These are phyloP conservation scores for Oreochromis tanganicae DNA, from an alignment of 2,113 vertebrate species.

Conservation along the genomic window DNA sequence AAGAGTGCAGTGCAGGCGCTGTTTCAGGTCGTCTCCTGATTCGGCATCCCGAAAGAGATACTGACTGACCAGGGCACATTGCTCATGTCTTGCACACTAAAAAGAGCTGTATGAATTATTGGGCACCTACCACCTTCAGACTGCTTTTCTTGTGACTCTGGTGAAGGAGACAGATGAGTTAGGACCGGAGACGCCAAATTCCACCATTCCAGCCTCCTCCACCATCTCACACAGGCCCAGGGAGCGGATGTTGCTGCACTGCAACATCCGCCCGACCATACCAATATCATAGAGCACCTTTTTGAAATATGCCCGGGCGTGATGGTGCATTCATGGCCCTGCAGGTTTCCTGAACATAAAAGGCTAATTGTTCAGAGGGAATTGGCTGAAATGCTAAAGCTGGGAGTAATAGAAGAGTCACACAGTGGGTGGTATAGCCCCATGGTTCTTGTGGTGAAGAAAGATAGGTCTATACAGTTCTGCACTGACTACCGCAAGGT, in stretches of 20 bases:
- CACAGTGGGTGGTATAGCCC: not conserved
- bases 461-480: not conserved
- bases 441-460: not conserved
- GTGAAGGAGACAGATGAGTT: not conserved
- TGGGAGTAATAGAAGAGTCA: not conserved
- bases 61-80: not conserved
- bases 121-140: not conserved
- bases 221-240: not conserved
- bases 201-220: not conserved
- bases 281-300: not conserved
- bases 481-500: not conserved
- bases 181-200: not conserved
- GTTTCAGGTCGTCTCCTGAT: not conserved
- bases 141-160: not conserved
- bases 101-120: too few relatives aligned
- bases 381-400: not conserved
- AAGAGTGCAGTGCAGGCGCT: not conserved
- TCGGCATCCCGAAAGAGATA: not conserved
- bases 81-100: too few relatives aligned
- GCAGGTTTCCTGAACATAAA: not conserved
- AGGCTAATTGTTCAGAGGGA: not conserved
- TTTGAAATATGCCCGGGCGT: not conserved
- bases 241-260: fast-evolving
- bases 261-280: not conserved
- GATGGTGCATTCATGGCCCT: not conserved